Evolutionary conservation across 2,797 vertebrate genomes (phyloP).

Genomic region (Clamator glandarius): DNA sequence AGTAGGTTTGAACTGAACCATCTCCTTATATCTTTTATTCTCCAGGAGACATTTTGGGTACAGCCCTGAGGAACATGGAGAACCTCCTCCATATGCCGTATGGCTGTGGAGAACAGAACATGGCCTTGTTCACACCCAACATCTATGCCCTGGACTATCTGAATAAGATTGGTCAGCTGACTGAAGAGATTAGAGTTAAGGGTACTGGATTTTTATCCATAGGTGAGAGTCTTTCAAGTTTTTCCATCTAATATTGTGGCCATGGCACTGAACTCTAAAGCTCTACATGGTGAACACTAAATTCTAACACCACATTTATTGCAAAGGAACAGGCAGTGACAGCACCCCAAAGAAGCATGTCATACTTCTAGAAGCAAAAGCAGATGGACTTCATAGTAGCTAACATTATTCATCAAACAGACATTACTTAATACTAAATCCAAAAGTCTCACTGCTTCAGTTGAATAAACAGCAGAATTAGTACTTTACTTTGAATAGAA

Average conservation of each 20-base stretch:
- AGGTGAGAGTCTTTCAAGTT: constrained; percentile 77
- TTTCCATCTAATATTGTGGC: background rate
- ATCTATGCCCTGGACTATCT: constrained; percentile 88
- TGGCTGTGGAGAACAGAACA: constrained; percentile 91
- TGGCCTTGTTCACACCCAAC: constrained; percentile 85
- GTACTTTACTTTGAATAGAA: background rate
- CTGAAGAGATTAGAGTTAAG: constrained; percentile 72
- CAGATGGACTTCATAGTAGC: background rate
- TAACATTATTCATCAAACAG: background rate
- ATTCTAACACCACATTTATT: background rate
- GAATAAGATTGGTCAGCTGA: constrained; percentile 84
- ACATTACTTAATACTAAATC: background rate
- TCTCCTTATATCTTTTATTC: background rate
- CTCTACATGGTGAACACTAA: background rate
- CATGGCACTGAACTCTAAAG: background rate
- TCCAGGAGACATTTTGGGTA: constrained; percentile 90
- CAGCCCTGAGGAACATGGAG: constrained; percentile 84
- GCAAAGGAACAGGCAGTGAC: background rate
- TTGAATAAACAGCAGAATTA: background rate
- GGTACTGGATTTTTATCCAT: constrained; percentile 78
- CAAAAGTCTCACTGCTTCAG: background rate
- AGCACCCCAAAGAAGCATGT: background rate
- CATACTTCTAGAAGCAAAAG: background rate
- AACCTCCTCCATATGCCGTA: constrained; percentile 87
- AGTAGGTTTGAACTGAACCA: background rate